Evolutionary conservation across 2,888 invertebrate species (phyloP).

Genomic region (Beris morrisii): DNA sequence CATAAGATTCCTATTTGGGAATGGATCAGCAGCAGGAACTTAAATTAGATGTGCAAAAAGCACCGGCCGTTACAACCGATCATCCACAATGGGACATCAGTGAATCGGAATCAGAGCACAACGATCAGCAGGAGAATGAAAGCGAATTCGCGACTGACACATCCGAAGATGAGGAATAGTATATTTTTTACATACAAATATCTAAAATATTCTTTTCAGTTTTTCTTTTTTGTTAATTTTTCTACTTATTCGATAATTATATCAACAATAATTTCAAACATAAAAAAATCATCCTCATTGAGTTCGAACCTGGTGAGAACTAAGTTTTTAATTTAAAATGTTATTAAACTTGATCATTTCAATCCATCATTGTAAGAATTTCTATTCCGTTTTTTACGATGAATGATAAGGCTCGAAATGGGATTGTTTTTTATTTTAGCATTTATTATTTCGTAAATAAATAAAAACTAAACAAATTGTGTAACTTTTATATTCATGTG

Average conservation of each 20-base stretch:
- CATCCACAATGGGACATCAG: slow-evolving; percentile 99
- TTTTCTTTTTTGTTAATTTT: background rate
- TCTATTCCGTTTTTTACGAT: no score
- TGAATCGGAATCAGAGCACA: slow-evolving; percentile 80
- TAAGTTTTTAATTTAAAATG: no score
- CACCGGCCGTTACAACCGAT: slow-evolving; percentile 84
- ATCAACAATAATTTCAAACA: no score
- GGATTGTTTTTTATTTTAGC: no score
- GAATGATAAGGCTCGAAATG: no score
- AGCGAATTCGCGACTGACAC: slow-evolving; percentile 69
- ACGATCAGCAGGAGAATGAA: slow-evolving; percentile 64
- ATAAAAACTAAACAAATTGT: no score
- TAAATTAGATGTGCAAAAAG: slow-evolving; percentile 96
- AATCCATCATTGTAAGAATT: no score
- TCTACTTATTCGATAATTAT: background rate
- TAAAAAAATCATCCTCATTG: no score
- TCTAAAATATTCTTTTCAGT: background rate
- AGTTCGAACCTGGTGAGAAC: no score
- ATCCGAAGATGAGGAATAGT: slow-evolving; percentile 62
- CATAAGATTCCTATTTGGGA: slow-evolving; percentile 88
- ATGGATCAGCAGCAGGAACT: slow-evolving; percentile 95
- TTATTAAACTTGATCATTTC: no score
- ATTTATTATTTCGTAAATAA: no score
- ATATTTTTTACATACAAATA: slow-evolving; percentile 1
- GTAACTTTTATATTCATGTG: no score